Base-by-base conservation (phyloP, 2,113 vertebrate genomes). In the Burhinus oedicnemus region DNA sequence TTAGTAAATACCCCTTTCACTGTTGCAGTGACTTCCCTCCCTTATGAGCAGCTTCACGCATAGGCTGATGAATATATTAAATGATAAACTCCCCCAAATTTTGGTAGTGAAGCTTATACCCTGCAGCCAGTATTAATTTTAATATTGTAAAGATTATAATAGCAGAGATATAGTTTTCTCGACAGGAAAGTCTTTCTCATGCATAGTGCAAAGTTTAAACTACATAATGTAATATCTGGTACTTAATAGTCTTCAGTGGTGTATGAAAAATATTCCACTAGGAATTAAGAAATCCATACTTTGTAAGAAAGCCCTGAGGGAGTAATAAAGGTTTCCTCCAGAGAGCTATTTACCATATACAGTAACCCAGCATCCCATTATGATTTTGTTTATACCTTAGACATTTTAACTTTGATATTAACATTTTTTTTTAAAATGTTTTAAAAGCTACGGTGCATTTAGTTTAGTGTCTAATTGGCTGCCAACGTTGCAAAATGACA, bases 231-330 rank as follows among this genome's bases (percentile, higher is more conserved):
- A 96, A 98, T 98, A 97, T 97, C 95, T 98, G 96, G 87, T 97
- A 97, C 97, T 98, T 98, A 98, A 98, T 98, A 98, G 97, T 98
- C 97, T 98, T 97, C 98, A 98, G 76, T 98, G 97, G 94, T 89
- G 97, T 98, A 98, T 98, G 97, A 98, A 98, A 98, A 98, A 98
- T 98, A 98, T 98, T 98, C 98, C 80, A 40, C 70, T 91, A 96
- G 97, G 98, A 98, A 98, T 98, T 98, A 98, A 98, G 97, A 98
- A 98, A 98, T 98, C 97, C 96, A 97, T 98, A 97, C 78, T 98
- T 96, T 87, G 75, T 95, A 89, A 95, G 96, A 97, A 98, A 97
- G 97, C 97, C 97, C 97, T 93, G 91, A 96, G 98, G 98, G 97
- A 96, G 74, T 89, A 98, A 97, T 98, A 98, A 97, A 97, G 97